phyloP scores from a whole-genome alignment of 2,797 vertebrate species.

The Aulostomus chinensis region DNA sequence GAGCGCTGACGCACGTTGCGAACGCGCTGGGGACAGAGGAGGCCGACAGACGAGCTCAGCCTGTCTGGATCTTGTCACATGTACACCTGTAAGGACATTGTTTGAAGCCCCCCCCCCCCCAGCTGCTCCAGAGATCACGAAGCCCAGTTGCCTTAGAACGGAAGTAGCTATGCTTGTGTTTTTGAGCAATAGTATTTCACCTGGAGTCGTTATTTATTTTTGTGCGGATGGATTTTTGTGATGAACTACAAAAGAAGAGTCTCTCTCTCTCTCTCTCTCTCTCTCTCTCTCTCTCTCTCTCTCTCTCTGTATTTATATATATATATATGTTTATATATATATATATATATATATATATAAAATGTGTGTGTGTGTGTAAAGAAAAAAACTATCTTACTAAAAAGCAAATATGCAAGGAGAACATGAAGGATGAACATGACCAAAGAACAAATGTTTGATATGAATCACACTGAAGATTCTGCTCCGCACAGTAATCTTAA shows the following conservation, averaged over 20 bases:
- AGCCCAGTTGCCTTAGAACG: conserved; percentile 80
- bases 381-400: conserved; percentile 46
- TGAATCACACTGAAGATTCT: conserved; percentile 56
- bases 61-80: conserved; percentile 45
- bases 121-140: conserved; percentile 67
- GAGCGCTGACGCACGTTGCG: conserved; percentile 23
- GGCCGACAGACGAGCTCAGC: conserved; percentile 24
- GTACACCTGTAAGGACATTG: conserved; percentile 36
- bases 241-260: no score
- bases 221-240: conserved; percentile 51
- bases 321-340: no score
- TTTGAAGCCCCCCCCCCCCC: conserved; percentile 48
- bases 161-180: conserved; percentile 65
- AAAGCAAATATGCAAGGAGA: conserved; percentile 79
- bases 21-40: conserved; percentile 39
- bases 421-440: conserved; percentile 76
- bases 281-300: no score
- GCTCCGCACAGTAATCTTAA: conserved; percentile 46
- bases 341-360: no score
- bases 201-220: conserved; percentile 78
- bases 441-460: conserved; percentile 83
- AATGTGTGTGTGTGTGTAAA: conserved; percentile 43
- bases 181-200: conserved; percentile 72
- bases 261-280: no score
- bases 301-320: no score